Base-by-base conservation (phyloP, 2,797 vertebrate species). In the Schizopygopsis malacanthus region DNA sequence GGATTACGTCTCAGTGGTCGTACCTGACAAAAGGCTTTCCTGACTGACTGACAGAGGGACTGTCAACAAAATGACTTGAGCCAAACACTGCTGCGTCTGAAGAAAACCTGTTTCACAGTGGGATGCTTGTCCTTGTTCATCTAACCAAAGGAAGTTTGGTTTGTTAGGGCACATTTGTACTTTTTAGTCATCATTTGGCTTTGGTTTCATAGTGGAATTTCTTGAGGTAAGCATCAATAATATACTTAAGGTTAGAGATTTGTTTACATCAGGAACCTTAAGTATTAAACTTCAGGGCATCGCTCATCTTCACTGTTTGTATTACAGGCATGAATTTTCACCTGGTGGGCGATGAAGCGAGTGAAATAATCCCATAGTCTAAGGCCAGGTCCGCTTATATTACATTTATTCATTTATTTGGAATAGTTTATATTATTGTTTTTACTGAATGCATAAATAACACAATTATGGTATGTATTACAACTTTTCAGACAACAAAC, bases 71-170 rank as follows among this genome's bases (percentile, higher is more conserved):
- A 78, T 82, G 59, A 50, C 82, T 86, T n/a, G 47, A 84, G 84
- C 71, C 82, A 78, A 78, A 83, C 61, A 39, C 39, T 39, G 33
- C 54, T 33, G 33, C 2, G 13, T 81, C 22, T 50, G 65, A 79
- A 78, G 81, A 45, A 88, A 89, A 43, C 73, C 47, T 22, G 79
- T 72, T 82, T 77, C 82, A 89, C 80, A 33, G 76, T 81, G 82
- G 54, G 81, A 82, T 39, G n/a, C 28, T 16, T 85, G 81, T 88
- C 87, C 89, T 90, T 88, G 86, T 81, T 69, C 79, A 20, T 85
- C 87, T 86, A 69, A 65, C 50, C 56, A 73, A 79, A 87, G 56
- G 84, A 79, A 56, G 25, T 56, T 71, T 77, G 15, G 63, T 61
- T 86, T 79, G 33, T 47, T 54, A 15, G 1, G 20, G 8, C 56